Percentiles rank a stretch among this genome's conserved stretches.
Conservation (phyloP, 2,797 vertebrate genomes). For the Netta rufina region DNA sequence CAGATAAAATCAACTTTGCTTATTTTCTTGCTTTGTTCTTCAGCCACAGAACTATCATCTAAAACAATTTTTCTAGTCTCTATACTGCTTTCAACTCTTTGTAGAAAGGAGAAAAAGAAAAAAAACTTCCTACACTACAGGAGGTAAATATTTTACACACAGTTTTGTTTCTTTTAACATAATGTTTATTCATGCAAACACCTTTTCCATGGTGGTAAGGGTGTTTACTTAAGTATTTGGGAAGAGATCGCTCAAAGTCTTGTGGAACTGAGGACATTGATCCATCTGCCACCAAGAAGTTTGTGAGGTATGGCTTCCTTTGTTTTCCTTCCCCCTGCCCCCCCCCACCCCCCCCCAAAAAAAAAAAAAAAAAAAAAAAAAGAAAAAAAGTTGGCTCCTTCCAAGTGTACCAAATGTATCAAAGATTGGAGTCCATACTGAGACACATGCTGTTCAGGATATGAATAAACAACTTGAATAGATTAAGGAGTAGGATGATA, state of each 20-base stretch:
- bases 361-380: neutral
- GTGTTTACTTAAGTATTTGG: neutral
- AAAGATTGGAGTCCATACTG: neutral
- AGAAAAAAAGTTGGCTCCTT: accelerated
- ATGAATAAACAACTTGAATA: neutral
- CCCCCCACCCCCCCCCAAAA: neutral
- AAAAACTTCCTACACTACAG: neutral
- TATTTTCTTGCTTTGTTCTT: neutral
- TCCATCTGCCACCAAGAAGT: neutral
- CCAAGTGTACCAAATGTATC: neutral
- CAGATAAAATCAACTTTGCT: neutral
- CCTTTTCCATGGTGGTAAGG: neutral
- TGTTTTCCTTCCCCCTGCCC: neutral
- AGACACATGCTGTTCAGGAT: neutral
- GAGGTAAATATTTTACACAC: neutral
- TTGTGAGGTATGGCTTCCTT: neutral
- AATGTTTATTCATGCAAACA: neutral
- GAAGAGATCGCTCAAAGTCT: neutral
- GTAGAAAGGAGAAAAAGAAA: neutral
- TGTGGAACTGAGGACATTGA: neutral
- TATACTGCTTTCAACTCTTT: neutral
- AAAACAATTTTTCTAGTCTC: neutral
- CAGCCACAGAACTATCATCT: neutral
- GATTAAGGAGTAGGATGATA: neutral
- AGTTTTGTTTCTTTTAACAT: neutral